These are phyloP conservation scores for Beris chalybata DNA, from an alignment of 2,888 invertebrate genomes.

Conservation along the genomic window DNA sequence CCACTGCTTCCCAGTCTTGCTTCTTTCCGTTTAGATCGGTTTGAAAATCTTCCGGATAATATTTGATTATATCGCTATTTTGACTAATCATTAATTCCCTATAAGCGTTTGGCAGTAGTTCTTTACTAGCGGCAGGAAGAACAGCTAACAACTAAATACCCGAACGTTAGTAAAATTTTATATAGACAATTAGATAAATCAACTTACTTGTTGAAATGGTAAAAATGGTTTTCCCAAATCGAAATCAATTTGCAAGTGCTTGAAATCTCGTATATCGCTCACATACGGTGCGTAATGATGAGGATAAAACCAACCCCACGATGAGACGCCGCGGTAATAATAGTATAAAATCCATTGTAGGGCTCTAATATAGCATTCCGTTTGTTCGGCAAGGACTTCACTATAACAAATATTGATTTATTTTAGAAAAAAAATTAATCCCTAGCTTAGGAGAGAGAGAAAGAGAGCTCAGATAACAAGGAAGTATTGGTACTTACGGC, in stretches of 20 bases:
- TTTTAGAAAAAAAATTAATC: not conserved
- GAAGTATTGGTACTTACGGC: constrained; percentile 60
- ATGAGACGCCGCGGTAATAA: constrained; percentile 94
- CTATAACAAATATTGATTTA: constrained; percentile 55
- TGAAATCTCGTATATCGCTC: constrained; percentile 86
- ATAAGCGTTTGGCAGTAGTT: constrained; percentile 75
- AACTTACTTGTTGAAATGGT: constrained; percentile 81
- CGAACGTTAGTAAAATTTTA: not conserved
- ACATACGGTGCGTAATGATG: constrained; percentile 97
- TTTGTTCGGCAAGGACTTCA: constrained; percentile 77
- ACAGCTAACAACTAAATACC: constrained; percentile 78
- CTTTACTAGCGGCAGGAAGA: constrained; percentile 81
- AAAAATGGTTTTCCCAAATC: constrained; percentile 85
- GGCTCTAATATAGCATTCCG: constrained; percentile 86
- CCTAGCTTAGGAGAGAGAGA: not conserved
- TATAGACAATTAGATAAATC: not conserved
- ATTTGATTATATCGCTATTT: constrained; percentile 80
- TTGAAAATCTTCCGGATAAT: constrained; percentile 87
- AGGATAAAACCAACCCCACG: constrained; percentile 99
- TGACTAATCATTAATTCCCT: constrained; percentile 76
- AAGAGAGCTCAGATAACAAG: not conserved
- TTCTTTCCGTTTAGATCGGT: constrained; percentile 95
- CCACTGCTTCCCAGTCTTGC: constrained; percentile 96
- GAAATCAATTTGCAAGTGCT: constrained; percentile 75
- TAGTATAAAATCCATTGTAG: constrained; percentile 97